Base-by-base conservation (phyloP, 2,888 invertebrate species). In the Oegoconia quadripuncta region DNA sequence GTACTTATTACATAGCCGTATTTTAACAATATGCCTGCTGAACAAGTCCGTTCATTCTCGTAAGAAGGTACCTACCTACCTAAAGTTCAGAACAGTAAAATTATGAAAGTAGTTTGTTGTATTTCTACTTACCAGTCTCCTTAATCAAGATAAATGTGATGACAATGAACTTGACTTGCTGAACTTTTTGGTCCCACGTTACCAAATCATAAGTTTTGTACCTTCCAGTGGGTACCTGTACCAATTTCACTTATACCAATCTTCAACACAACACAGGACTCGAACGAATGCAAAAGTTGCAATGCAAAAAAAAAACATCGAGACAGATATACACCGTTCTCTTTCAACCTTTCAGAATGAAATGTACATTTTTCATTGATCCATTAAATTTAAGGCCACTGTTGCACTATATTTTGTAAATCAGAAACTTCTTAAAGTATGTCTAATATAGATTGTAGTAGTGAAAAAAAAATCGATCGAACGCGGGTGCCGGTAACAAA, bases 141-240 rank as follows among this genome's bases (percentile, higher is more conserved):
- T 65, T 59, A 67, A 71, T 73, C 75, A 66, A 73, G 77, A 78
- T 74, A 75, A 72, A 64, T 63, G 50, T 51, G 53, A 62, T 64
- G 71, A 78, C 75, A 74, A 71, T 74, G 74, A 76, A 74, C 72
- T 74, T 69, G 71, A 64, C 64, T 69, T 47, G 54, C 46, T 45
- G 64, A 66, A 64, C 66, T 68, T 70, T 75, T 73, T 70, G 66
- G 64, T 71, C 56, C 48, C 59, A 59, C 59, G 53, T 50, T 45
- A 48, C 58, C 54, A 48, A 52, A 55, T 62, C 59, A 58, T n/a
- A n/a, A n/a, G n/a, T n/a, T n/a, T n/a, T n/a, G n/a, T n/a, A n/a
- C n/a, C n/a, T n/a, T n/a, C n/a, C n/a, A n/a, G n/a, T n/a, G n/a
- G n/a, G 59, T 57, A 61, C 59, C 64, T 63, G 60, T 62, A 66